These are phyloP conservation scores for Cephus sareptanus DNA, from an alignment of 2,888 invertebrate genomes.

Conservation along the genomic window DNA sequence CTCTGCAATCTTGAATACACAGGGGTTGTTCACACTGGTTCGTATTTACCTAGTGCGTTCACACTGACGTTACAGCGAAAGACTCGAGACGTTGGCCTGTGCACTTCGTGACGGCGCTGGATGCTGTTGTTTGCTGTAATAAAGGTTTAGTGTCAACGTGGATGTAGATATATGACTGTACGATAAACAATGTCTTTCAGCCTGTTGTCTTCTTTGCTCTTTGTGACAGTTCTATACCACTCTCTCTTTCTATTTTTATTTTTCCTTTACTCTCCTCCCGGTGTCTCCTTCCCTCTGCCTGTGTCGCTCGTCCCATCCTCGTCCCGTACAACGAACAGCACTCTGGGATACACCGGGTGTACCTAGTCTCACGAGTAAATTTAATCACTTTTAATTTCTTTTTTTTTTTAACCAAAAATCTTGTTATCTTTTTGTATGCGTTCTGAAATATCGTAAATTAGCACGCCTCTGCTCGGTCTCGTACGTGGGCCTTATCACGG, in stretches of 20 bases:
- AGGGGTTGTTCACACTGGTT: not conserved
- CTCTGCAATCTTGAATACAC: not conserved
- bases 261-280: conserved; percentile 20
- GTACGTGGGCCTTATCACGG: too few relatives aligned
- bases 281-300: not conserved
- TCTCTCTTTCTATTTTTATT: not conserved
- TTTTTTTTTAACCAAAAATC: too few relatives aligned
- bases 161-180: conserved; percentile 16
- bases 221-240: conserved; percentile 10
- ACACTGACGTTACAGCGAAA: too few relatives aligned
- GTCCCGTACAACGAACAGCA: too few relatives aligned
- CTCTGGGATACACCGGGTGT: too few relatives aligned
- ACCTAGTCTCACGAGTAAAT: too few relatives aligned
- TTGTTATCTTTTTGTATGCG: too few relatives aligned
- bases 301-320: too few relatives aligned
- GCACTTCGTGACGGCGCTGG: not conserved
- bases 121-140: conserved; percentile 17
- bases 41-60: not conserved
- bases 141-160: conserved; percentile 21
- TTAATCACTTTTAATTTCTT: too few relatives aligned
- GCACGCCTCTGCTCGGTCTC: too few relatives aligned
- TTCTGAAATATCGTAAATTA: too few relatives aligned
- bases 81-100: too few relatives aligned
- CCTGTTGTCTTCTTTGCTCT: not conserved
- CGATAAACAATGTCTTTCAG: conserved; percentile 19